A percentile compares a stretch with the other conserved stretches of the same genome.
These are phyloP conservation scores for Formicarius rufipectus DNA, from an alignment of 2,113 vertebrate species.

Conservation along the genomic window DNA sequence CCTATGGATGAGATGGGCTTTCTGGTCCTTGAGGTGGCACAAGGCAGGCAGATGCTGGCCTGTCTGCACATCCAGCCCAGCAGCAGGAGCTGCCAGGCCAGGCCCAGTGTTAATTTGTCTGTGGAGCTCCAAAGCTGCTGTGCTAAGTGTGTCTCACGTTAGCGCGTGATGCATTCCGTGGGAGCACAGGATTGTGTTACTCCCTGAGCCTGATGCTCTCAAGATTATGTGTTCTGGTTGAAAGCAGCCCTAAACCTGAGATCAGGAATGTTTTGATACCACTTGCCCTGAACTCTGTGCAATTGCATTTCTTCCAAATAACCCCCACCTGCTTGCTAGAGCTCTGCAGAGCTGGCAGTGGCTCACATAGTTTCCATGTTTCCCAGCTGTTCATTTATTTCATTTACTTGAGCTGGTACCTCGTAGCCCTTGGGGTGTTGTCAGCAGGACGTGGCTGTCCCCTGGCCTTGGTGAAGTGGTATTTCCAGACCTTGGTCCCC, in stretches of 20 bases:
- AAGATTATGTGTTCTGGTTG: not conserved
- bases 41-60: not conserved
- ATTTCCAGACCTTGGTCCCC: not conserved
- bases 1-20: not conserved
- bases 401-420: not conserved
- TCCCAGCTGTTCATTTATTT: slow-evolving; percentile 56
- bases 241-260: not conserved
- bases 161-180: not conserved
- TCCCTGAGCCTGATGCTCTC: not conserved
- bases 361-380: slow-evolving; percentile 55
- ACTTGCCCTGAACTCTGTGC: not conserved
- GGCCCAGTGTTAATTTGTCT: not conserved
- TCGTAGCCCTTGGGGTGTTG: not conserved
- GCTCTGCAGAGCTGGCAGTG: not conserved
- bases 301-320: not conserved
- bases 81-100: not conserved
- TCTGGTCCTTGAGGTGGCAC: not conserved
- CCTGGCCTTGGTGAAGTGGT: slow-evolving; percentile 18
- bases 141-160: not conserved
- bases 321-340: not conserved
- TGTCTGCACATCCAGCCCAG: not conserved
- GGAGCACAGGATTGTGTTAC: not conserved
- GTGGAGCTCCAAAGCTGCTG: not conserved
- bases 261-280: not conserved
- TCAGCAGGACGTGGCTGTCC: not conserved